phyloP scores from a whole-genome alignment of 1,140 invertebrate species.

The Pollicipes pollicipes region DNA sequence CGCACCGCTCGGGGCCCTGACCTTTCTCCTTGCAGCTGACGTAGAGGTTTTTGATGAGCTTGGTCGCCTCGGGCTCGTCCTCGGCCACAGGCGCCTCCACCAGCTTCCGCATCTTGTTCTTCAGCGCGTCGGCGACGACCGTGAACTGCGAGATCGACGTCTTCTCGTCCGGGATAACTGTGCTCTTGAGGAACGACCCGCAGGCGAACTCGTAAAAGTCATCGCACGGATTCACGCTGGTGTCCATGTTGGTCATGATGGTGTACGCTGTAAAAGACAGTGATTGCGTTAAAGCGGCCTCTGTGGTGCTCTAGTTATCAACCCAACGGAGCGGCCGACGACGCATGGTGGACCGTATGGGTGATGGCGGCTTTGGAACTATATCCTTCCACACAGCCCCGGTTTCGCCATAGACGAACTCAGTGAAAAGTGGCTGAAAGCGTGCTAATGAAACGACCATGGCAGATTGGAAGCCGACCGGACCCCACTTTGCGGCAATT shows the following conservation, averaged over 20 bases:
- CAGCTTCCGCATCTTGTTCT: conserved; percentile 53
- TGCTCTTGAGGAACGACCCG: conserved; percentile 49
- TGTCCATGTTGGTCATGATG: conserved; percentile 51
- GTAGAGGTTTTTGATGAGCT: conserved; percentile 55
- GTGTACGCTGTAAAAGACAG: not conserved
- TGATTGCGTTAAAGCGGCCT: too few species aligned
- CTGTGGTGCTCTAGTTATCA: too few species aligned
- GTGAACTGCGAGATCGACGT: conserved; percentile 60
- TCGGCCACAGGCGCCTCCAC: conserved; percentile 45
- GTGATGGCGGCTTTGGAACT: too few species aligned
- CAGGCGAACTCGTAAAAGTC: conserved; percentile 78
- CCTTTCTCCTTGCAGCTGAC: conserved; percentile 37
- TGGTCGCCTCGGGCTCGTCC: conserved; percentile 50
- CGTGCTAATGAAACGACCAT: too few species aligned
- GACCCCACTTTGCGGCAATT: too few species aligned
- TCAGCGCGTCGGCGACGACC: conserved; percentile 54
- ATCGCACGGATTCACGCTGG: conserved; percentile 55
- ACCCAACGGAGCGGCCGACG: too few species aligned
- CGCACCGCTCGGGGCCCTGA: not conserved
- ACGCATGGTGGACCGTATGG: too few species aligned
- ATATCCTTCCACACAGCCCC: too few species aligned
- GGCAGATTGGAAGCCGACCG: too few species aligned
- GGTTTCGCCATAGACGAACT: too few species aligned
- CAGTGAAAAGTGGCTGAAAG: too few species aligned
- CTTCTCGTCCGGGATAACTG: conserved; percentile 61